Conservation (phyloP, 2,888 invertebrate species). For the Tyria jacobaeae region DNA sequence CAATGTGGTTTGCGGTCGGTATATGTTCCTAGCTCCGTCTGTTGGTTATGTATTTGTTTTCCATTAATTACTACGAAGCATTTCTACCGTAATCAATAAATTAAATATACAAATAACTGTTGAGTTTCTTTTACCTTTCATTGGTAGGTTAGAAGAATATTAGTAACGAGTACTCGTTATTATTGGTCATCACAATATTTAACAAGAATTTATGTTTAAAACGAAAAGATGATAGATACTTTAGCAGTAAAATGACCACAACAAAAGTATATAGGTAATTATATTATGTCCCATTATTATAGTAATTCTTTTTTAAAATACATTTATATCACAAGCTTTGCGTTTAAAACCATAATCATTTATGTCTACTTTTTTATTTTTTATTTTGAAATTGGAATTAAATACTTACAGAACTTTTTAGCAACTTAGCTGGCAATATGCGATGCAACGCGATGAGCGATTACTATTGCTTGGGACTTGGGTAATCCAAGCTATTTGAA, state of each 20-base stretch:
- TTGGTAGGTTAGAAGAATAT: not conserved
- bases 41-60: conserved; percentile 83
- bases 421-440: no score
- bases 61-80: conserved; percentile 83
- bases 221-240: not conserved
- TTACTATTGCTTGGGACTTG: no score
- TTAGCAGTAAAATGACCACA: not conserved
- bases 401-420: no score
- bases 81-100: conserved; percentile 87
- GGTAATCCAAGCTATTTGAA: no score
- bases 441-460: no score
- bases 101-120: conserved; percentile 83
- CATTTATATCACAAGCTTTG: not conserved
- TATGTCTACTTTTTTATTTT: no score
- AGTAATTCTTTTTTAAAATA: not conserved
- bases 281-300: no score
- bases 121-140: conserved; percentile 24
- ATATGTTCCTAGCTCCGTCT: conserved; percentile 86
- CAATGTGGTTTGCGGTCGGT: conserved; percentile 69
- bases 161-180: not conserved
- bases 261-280: no score
- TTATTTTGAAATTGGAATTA: no score
- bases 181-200: not conserved
- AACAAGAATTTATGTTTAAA: not conserved
- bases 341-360: no score